Evolutionary conservation across 2,797 vertebrate genomes (phyloP).

Genomic region (Lepilemur septentrionalis): DNA sequence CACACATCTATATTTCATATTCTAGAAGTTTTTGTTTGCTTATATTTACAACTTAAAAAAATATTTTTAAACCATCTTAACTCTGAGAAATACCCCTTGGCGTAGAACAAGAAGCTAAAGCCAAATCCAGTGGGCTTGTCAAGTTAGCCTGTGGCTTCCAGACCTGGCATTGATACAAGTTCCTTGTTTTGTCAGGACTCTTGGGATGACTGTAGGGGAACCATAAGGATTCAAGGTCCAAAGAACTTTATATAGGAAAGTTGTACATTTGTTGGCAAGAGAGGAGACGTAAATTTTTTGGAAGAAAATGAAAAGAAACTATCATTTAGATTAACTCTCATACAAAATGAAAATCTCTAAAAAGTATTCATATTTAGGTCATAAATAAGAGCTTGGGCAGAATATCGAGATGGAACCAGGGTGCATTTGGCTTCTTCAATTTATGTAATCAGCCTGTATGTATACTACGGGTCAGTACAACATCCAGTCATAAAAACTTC

Average conservation of each 20-base stretch:
- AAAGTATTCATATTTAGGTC: background rate
- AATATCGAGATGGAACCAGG: background rate
- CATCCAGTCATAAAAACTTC: background rate
- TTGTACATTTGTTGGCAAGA: background rate
- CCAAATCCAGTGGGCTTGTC: background rate
- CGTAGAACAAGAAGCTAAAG: background rate
- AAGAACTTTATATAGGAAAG: background rate
- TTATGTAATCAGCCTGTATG: background rate
- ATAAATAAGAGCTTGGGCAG: background rate
- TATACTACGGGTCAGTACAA: background rate
- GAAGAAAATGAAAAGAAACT: slow-evolving; percentile 14
- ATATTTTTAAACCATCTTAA: background rate
- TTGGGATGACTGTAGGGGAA: background rate
- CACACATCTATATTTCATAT: background rate
- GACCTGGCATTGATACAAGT: background rate
- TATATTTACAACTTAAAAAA: slow-evolving; percentile 28
- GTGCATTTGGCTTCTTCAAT: background rate
- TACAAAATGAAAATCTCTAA: background rate
- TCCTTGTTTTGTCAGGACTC: background rate
- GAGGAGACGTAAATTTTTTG: background rate
- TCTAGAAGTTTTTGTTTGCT: background rate
- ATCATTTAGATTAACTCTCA: background rate
- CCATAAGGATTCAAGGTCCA: background rate
- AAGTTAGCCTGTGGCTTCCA: background rate
- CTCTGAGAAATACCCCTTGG: background rate